These are phyloP conservation scores for Notodonta ziczac DNA, from an alignment of 2,888 invertebrate genomes.

Conservation along the genomic window DNA sequence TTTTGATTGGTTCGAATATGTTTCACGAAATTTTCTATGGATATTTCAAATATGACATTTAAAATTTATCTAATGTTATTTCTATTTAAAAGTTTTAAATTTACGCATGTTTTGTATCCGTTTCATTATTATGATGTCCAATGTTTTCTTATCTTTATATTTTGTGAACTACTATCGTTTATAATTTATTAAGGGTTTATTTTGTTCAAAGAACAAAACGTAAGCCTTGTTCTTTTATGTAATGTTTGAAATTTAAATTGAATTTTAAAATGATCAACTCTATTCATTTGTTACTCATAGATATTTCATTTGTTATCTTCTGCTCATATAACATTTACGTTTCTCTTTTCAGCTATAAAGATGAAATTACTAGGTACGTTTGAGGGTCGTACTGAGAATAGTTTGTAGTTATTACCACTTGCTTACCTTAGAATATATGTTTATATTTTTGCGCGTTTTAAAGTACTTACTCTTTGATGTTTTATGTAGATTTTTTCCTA, in stretches of 20 bases:
- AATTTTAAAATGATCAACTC: no score
- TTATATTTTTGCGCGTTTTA: not conserved
- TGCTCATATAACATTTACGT: conserved; percentile 36
- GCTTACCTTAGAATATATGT: not conserved
- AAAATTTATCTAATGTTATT: no score
- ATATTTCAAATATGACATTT: conserved; percentile 4
- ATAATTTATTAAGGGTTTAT: no score
- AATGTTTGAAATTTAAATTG: not conserved
- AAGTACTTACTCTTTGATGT: conserved; percentile 18
- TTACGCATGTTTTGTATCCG: no score
- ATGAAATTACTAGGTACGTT: conserved; percentile 77
- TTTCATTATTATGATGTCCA: no score
- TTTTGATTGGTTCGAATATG: not conserved
- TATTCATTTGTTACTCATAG: not conserved
- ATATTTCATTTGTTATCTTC: conserved; percentile 14
- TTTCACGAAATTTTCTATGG: conserved; percentile 1
- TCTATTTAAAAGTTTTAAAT: no score
- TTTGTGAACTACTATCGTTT: no score
- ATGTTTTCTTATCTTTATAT: no score
- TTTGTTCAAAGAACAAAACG: no score
- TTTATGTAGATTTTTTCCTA: conserved; percentile 20
- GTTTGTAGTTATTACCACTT: conserved; percentile 7
- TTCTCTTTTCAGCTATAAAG: conserved; percentile 74
- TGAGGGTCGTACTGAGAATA: conserved; percentile 20
- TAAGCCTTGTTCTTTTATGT: no score